Base-by-base conservation (phyloP, 2,113 vertebrate species). In the Tyto alba region DNA sequence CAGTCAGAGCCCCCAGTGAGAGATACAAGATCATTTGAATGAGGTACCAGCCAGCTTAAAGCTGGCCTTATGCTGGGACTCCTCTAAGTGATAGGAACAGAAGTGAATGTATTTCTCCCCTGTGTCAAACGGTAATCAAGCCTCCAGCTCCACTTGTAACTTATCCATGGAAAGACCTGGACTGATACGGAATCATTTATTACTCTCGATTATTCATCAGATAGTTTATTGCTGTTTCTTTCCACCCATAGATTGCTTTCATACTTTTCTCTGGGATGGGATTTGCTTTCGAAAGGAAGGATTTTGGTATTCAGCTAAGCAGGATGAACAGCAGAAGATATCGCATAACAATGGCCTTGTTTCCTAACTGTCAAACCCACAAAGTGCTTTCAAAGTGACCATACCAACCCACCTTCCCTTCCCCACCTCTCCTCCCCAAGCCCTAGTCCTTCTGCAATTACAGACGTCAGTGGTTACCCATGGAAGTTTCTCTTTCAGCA, bases 401-500 rank as follows among this genome's bases (percentile, higher is more conserved):
- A 21, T 26, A 74, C 45, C 73, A 89, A 55, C 47, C 23, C 32
- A 60, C n/a, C 85, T 85, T 76, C 56, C 32, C 32, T 57, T 71
- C 71, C 40, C 20, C 40, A 53, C 7, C 64, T 59, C 52, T 72
- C 15, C 5, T 16, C 47, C 1, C 3, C n/a, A 60, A 84, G 27
- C 23, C 38, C 53, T 53, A 72, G 11, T 26, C 40, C 59, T 85
- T 62, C 67, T 72, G 48, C 66, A 92, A 29, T 45, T 86, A 53
- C 59, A 38, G 23, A 59, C 50, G 32, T 63, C 77, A 75, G 88
- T 47, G 79, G 78, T 81, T 94, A 81, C 76, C 82, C 41, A 45
- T 90, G 76, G 88, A 88, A 90, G 53, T 90, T 80, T 94, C 89
- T 79, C 81, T 89, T 95, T 66, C 86, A 85, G 75, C 45, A 92